Percentiles rank a stretch among this genome's conserved stretches.
phyloP scores from a whole-genome alignment of 2,797 vertebrate species.

The Poeciliopsis gracilis region DNA sequence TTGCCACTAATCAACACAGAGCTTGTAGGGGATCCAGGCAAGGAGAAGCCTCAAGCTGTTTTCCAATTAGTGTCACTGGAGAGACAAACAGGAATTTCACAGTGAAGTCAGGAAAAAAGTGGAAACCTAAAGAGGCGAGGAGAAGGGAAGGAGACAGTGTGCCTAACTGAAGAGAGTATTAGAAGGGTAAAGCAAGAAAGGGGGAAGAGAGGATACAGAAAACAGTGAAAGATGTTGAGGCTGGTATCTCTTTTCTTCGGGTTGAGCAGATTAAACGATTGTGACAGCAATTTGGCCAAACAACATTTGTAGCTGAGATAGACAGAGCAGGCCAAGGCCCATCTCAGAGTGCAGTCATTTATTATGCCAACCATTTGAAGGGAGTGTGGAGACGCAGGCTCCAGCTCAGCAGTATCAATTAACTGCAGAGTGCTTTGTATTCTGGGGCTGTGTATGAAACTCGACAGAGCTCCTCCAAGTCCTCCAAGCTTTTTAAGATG shows the following conservation, averaged over 20 bases:
- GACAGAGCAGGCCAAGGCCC: conserved; percentile 61
- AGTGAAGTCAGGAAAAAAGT: conserved; percentile 45
- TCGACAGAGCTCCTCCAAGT: conserved; percentile 45
- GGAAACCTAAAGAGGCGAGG: conserved; percentile 37
- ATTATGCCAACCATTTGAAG: conserved; percentile 57
- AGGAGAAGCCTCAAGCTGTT: conserved; percentile 78
- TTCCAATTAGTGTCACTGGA: conserved; percentile 85
- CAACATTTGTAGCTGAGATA: conserved; percentile 70
- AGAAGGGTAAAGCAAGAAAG: conserved; percentile 42
- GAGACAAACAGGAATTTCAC: conserved; percentile 78
- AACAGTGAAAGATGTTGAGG: conserved; percentile 46
- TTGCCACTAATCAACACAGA: conserved; percentile 80
- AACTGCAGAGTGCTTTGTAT: conserved; percentile 57
- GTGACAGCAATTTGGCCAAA: conserved; percentile 81
- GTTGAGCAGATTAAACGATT: conserved; percentile 76
- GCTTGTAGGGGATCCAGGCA: conserved; percentile 70
- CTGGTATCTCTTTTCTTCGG: conserved; percentile 54
- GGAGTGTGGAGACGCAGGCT: conserved; percentile 50
- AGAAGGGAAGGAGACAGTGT: conserved; percentile 28
- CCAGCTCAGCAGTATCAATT: conserved; percentile 61
- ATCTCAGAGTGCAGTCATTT: conserved; percentile 60
- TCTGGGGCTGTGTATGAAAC: conserved; percentile 28
- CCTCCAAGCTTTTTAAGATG: conserved; percentile 53
- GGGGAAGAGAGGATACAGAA: conserved; percentile 24
- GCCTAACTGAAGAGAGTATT: conserved; percentile 50